Percentiles rank a stretch among this genome's conserved stretches.
Evolutionary conservation across 1,140 invertebrate genomes (phyloP).

Genomic region (Diachasma alloeum): DNA sequence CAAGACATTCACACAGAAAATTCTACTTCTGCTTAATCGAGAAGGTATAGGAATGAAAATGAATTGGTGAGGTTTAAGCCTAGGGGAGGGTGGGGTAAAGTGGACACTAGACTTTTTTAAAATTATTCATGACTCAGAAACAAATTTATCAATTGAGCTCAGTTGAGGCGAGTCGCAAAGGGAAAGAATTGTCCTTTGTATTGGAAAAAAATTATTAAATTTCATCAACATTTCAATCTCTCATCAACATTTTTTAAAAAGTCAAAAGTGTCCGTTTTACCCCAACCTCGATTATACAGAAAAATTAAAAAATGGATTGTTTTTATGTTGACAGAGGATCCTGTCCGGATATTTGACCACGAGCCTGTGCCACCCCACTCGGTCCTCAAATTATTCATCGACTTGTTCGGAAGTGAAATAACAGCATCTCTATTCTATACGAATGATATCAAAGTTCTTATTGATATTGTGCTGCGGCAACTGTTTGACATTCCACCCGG

Average conservation of each 20-base stretch:
- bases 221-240: too few relatives aligned
- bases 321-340: slow-evolving; percentile 77
- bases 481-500: slow-evolving; percentile 88
- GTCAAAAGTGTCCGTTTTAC: too few relatives aligned
- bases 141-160: too few relatives aligned
- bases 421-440: slow-evolving; percentile 90
- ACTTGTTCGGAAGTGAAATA: slow-evolving; percentile 78
- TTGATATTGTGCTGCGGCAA: slow-evolving; percentile 90
- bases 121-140: too few relatives aligned
- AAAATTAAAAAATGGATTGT: not conserved
- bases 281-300: too few relatives aligned
- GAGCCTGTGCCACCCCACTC: slow-evolving; percentile 82
- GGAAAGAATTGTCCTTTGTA: too few relatives aligned
- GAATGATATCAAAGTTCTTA: slow-evolving; percentile 90
- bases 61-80: too few relatives aligned
- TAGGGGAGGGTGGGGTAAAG: too few relatives aligned
- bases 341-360: slow-evolving; percentile 84
- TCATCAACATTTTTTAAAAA: too few relatives aligned
- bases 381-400: slow-evolving; percentile 86
- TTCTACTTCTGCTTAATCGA: slow-evolving; percentile 84
- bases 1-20: slow-evolving; percentile 89
- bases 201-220: too few relatives aligned
- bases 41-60: slow-evolving; percentile 73
- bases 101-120: too few relatives aligned
- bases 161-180: too few relatives aligned